These are phyloP conservation scores for Crioceris asparagi DNA, from an alignment of 2,888 invertebrate genomes.

Conservation along the genomic window DNA sequence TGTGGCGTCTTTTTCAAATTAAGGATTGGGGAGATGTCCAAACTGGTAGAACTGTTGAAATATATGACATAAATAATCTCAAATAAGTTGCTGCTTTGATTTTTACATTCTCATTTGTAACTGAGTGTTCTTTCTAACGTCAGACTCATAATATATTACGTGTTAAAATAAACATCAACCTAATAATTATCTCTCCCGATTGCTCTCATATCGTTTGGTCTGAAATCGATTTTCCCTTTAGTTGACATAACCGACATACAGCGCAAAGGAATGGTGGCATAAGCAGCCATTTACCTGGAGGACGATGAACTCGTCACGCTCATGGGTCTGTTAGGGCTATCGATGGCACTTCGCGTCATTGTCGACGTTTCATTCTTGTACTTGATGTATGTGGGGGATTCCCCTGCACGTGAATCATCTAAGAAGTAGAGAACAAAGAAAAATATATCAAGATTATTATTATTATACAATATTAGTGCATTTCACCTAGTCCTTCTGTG, in stretches of 20 bases:
- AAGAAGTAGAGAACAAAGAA: too few relatives aligned
- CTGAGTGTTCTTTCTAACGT: too few relatives aligned
- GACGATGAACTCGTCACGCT: slow-evolving; percentile 28
- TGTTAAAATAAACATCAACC: too few relatives aligned
- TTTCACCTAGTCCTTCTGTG: slow-evolving; percentile 33
- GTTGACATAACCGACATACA: too few relatives aligned
- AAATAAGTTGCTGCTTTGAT: too few relatives aligned
- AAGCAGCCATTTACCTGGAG: slow-evolving; percentile 20
- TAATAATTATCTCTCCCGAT: too few relatives aligned
- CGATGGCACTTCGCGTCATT: slow-evolving; percentile 11
- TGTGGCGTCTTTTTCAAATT: slow-evolving; percentile 28
- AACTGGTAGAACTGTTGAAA: slow-evolving; percentile 24
- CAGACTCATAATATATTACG: too few relatives aligned
- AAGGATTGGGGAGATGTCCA: slow-evolving; percentile 36
- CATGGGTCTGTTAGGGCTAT: slow-evolving; percentile 22
- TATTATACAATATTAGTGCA: neutral
- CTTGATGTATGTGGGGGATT: slow-evolving; percentile 35
- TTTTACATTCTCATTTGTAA: too few relatives aligned
- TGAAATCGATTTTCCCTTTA: too few relatives aligned
- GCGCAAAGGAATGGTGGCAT: neutral
- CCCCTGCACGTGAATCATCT: slow-evolving; percentile 17
- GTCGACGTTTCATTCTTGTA: slow-evolving; percentile 25
- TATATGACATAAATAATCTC: too few relatives aligned
- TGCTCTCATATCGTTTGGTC: too few relatives aligned
- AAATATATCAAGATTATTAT: too few relatives aligned